These are phyloP conservation scores for Melanotaenia boesemani DNA, from an alignment of 2,797 vertebrate genomes.

Conservation along the genomic window DNA sequence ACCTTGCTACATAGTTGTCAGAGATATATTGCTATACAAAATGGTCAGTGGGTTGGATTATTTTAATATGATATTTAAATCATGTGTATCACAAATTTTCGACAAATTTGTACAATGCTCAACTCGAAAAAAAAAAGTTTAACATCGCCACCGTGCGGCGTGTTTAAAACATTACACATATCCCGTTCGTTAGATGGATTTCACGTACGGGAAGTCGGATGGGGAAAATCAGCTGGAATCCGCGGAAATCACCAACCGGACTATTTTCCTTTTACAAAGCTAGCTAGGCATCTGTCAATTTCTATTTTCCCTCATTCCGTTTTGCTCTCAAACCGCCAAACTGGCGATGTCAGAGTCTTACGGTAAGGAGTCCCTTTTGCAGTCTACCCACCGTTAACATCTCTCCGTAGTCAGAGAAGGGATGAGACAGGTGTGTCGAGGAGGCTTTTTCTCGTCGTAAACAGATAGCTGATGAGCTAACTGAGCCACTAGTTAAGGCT, in stretches of 20 bases:
- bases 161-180: not conserved
- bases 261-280: constrained; percentile 72
- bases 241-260: constrained; percentile 72
- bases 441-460: constrained; percentile 51
- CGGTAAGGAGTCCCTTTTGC: constrained; percentile 74
- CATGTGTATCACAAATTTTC: not conserved
- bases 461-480: constrained; percentile 71
- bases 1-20: not conserved
- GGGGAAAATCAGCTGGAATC: constrained; percentile 72
- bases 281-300: constrained; percentile 58
- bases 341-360: constrained; percentile 87
- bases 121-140: not conserved
- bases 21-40: not conserved
- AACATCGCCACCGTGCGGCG: constrained; percentile 34
- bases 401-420: not conserved
- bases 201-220: constrained; percentile 73
- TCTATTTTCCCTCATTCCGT: not conserved
- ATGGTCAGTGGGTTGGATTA: not conserved
- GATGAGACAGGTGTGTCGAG: constrained; percentile 66
- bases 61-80: not conserved
- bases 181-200: not conserved
- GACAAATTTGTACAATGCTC: not conserved
- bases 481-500: constrained; percentile 33
- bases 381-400: not conserved
- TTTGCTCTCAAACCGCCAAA: constrained; percentile 50